Evolutionary conservation across 2,888 invertebrate genomes (phyloP).

Genomic region (Drosophila fungiperda): DNA sequence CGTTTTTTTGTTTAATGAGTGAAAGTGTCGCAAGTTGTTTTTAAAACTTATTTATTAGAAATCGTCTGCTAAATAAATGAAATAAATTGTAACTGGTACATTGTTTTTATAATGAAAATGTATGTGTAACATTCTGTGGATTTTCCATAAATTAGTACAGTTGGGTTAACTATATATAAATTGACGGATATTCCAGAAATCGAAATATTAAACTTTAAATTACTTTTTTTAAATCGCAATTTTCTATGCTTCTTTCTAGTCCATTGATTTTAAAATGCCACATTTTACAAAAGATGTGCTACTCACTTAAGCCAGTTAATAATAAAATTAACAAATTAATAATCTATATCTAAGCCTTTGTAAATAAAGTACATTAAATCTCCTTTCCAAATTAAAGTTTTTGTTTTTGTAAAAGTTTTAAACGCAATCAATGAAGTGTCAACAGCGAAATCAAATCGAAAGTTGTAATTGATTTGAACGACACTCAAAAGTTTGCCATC

Average conservation of each 20-base stretch:
- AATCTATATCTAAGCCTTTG: neutral
- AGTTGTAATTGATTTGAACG: conserved; percentile 38
- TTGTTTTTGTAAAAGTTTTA: neutral
- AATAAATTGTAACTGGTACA: neutral
- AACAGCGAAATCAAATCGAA: conserved; percentile 27
- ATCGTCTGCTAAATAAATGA: neutral
- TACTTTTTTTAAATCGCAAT: too few species aligned
- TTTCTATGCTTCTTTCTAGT: too few species aligned
- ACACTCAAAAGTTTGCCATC: conserved; percentile 21
- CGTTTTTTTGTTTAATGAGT: conserved; percentile 5
- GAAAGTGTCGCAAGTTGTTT: conserved; percentile 34
- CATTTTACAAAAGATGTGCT: too few species aligned
- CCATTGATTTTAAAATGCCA: too few species aligned
- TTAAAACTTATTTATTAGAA: neutral
- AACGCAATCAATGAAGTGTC: conserved; percentile 15
- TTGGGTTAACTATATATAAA: too few species aligned
- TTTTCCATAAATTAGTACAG: neutral
- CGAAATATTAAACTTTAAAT: too few species aligned
- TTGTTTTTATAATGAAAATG: too few species aligned
- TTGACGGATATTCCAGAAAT: neutral
- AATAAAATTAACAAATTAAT: too few species aligned
- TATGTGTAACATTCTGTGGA: neutral
- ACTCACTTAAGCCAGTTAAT: neutral
- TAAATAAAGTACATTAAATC: neutral
- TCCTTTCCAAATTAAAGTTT: neutral